phyloP scores from a whole-genome alignment of 2,113 vertebrate genomes.

The Brachirus orientalis region DNA sequence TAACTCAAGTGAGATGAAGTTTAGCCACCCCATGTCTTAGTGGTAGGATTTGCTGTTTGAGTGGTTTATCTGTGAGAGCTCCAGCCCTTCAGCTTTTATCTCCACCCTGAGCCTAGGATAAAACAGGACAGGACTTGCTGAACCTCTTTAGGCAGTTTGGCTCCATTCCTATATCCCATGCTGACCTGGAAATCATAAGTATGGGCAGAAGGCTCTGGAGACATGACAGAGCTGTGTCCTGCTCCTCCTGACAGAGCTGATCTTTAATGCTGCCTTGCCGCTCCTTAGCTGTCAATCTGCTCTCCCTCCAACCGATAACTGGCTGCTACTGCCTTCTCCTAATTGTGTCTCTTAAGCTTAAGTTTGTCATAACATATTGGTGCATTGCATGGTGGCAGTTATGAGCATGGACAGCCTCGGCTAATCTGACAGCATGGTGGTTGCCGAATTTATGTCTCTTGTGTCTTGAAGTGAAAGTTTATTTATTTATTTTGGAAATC shows the following conservation, averaged over 20 bases:
- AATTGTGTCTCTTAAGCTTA: slow-evolving; percentile 72
- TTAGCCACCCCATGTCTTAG: slow-evolving; percentile 17
- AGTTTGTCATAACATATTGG: slow-evolving; percentile 67
- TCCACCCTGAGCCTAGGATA: slow-evolving; percentile 48
- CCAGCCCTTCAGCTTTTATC: slow-evolving; percentile 50
- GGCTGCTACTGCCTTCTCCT: slow-evolving; percentile 53
- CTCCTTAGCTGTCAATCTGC: slow-evolving; percentile 67
- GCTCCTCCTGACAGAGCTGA: slow-evolving; percentile 60
- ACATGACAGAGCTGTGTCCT: slow-evolving; percentile 54
- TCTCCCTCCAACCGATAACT: slow-evolving; percentile 53
- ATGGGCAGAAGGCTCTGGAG: slow-evolving; percentile 41
- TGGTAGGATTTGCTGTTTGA: slow-evolving; percentile 36
- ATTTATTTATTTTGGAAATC: neutral
- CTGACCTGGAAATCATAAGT: slow-evolving; percentile 68
- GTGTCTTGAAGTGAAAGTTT: slow-evolving; percentile 43
- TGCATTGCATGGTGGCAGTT: slow-evolving; percentile 48
- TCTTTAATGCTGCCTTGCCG: slow-evolving; percentile 62
- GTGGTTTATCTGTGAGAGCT: slow-evolving; percentile 37
- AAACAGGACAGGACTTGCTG: slow-evolving; percentile 52
- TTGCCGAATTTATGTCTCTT: slow-evolving; percentile 49
- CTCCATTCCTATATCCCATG: slow-evolving; percentile 49
- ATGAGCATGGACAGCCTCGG: slow-evolving; percentile 58
- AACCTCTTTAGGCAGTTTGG: slow-evolving; percentile 57
- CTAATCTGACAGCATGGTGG: slow-evolving; percentile 58
- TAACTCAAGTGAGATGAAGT: neutral